These are phyloP conservation scores for Pomatorhinus ruficollis DNA, from an alignment of 2,113 vertebrate genomes.

Conservation along the genomic window DNA sequence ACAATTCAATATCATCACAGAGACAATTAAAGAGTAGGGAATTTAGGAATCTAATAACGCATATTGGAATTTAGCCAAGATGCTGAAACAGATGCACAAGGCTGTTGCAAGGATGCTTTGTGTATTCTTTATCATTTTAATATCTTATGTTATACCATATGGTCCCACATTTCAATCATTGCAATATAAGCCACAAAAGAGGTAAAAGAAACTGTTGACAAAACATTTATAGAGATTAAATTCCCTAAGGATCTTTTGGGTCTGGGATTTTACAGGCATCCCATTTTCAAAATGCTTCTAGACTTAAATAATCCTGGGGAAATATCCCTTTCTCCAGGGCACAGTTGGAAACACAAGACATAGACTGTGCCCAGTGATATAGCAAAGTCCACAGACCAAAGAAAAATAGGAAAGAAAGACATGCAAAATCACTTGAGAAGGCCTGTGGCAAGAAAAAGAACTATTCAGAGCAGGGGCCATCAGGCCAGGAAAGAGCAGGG, in stretches of 20 bases:
- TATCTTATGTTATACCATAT: slow-evolving; percentile 69
- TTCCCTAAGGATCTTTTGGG: slow-evolving; percentile 25
- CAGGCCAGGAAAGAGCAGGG: neutral
- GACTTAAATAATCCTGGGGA: slow-evolving; percentile 75
- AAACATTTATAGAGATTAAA: slow-evolving; percentile 58
- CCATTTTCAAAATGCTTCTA: slow-evolving; percentile 36
- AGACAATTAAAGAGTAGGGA: slow-evolving; percentile 62
- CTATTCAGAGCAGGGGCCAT: neutral
- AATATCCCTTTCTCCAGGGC: slow-evolving; percentile 44
- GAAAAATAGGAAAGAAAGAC: neutral
- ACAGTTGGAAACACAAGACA: neutral
- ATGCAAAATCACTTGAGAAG: neutral
- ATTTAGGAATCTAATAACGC: slow-evolving; percentile 68
- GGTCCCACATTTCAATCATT: slow-evolving; percentile 64
- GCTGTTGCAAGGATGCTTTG: slow-evolving; percentile 61
- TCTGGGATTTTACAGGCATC: slow-evolving; percentile 43
- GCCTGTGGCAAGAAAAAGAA: neutral
- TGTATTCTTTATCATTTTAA: slow-evolving; percentile 71
- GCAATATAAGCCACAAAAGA: slow-evolving; percentile 53
- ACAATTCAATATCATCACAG: neutral
- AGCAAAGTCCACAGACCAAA: slow-evolving; percentile 4
- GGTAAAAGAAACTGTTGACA: slow-evolving; percentile 61
- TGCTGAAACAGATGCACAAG: slow-evolving; percentile 64
- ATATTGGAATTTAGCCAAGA: slow-evolving; percentile 61
- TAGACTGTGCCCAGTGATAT: neutral